Evolutionary conservation across 2,797 vertebrate species (phyloP).

Genomic region (Bryconaethiops microstoma): DNA sequence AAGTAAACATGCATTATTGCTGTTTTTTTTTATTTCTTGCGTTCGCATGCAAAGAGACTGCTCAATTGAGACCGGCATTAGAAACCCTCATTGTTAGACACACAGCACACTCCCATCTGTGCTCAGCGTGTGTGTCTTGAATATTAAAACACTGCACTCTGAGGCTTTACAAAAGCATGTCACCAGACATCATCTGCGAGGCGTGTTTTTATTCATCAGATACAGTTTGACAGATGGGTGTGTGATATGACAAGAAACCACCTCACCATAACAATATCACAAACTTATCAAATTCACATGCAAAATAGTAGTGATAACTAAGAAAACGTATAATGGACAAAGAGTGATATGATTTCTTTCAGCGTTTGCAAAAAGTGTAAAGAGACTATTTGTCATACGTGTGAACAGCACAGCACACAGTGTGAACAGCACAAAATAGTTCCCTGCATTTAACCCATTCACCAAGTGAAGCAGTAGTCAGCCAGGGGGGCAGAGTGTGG

Average conservation of each 20-base stretch:
- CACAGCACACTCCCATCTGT: constrained; percentile 41
- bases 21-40: constrained; percentile 31
- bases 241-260: too few species aligned
- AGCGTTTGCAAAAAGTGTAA: too few species aligned
- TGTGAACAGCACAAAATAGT: too few species aligned
- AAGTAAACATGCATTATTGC: constrained; percentile 15
- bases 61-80: constrained; percentile 32
- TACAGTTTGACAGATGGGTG: background rate
- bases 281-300: background rate
- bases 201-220: constrained; percentile 29
- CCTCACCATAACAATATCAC: background rate
- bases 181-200: constrained; percentile 22
- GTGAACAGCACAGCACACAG: too few species aligned
- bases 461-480: too few species aligned
- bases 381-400: too few species aligned
- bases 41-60: constrained; percentile 22
- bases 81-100: constrained; percentile 29
- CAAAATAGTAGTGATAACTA: background rate
- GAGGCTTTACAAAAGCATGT: constrained; percentile 28
- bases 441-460: too few species aligned
- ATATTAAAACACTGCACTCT: constrained; percentile 42
- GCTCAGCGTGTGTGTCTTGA: constrained; percentile 21
- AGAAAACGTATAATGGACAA: too few species aligned
- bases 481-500: too few species aligned
- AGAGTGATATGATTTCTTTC: too few species aligned